These are phyloP conservation scores for Danaus chrysippus DNA, from an alignment of 2,888 invertebrate species.

Conservation along the genomic window DNA sequence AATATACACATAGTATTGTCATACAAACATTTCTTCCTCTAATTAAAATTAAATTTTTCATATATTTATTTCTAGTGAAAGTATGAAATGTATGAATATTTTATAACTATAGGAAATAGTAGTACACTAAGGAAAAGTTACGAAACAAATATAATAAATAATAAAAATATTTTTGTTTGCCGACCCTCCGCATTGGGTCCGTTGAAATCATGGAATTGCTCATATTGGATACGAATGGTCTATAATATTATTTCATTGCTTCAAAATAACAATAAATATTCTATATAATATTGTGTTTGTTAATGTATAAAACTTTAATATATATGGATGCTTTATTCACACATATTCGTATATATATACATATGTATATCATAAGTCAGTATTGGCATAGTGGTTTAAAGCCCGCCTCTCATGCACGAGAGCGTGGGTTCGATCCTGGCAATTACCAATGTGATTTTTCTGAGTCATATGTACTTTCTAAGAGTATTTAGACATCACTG, in stretches of 20 bases:
- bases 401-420: too few species aligned
- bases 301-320: not conserved
- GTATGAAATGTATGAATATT: not conserved
- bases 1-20: not conserved
- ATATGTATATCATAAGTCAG: too few species aligned
- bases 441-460: too few species aligned
- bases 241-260: constrained; percentile 35
- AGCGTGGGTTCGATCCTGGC: too few species aligned
- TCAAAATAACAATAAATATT: constrained; percentile 36
- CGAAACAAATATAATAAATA: not conserved
- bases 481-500: too few species aligned
- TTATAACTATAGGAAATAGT: not conserved
- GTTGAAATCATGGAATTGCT: constrained; percentile 33
- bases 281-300: constrained; percentile 15
- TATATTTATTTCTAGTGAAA: not conserved
- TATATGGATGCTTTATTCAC: not conserved
- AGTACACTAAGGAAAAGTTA: not conserved
- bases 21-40: not conserved
- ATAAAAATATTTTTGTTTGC: not conserved
- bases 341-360: not conserved
- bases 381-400: too few species aligned
- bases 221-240: constrained; percentile 30
- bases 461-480: too few species aligned
- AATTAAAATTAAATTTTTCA: not conserved
- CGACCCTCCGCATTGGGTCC: constrained; percentile 1